Evolutionary conservation across 2,797 vertebrate genomes (phyloP).

Genomic region (Dromococcyx pavoninus): DNA sequence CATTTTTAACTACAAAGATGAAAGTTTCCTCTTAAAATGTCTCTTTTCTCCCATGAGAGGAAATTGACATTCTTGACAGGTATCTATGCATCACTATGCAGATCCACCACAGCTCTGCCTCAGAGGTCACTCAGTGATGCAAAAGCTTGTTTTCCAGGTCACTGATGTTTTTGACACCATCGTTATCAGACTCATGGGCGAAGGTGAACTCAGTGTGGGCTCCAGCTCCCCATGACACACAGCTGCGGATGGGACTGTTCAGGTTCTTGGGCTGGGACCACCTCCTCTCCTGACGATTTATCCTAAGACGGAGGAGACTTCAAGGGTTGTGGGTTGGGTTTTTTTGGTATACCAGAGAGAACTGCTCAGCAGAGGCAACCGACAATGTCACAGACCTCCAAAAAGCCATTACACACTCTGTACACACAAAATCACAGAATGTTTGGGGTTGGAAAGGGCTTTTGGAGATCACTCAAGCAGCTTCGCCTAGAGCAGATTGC

Average conservation of each 20-base stretch:
- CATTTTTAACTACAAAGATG: neutral
- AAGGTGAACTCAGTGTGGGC: accelerated
- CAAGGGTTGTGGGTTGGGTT: neutral
- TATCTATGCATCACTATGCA: neutral
- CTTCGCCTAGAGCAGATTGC: no score
- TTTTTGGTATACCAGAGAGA: neutral
- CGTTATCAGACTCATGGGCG: neutral
- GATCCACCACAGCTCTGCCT: neutral
- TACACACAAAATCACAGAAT: no score
- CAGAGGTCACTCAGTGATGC: neutral
- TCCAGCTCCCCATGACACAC: neutral
- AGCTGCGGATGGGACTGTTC: neutral
- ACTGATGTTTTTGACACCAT: neutral
- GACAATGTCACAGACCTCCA: neutral
- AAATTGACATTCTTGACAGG: neutral
- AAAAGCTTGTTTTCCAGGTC: neutral
- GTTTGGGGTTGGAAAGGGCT: no score
- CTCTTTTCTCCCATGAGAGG: neutral
- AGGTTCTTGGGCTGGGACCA: neutral
- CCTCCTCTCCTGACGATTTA: neutral
- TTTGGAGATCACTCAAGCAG: no score
- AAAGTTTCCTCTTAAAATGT: neutral
- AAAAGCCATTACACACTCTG: neutral
- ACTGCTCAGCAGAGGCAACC: neutral
- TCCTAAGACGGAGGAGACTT: neutral